Evolutionary conservation across 2,888 invertebrate genomes (phyloP), one percentile per base, ranked within the genome.

Genomic region (Ischnura elegans): DNA sequence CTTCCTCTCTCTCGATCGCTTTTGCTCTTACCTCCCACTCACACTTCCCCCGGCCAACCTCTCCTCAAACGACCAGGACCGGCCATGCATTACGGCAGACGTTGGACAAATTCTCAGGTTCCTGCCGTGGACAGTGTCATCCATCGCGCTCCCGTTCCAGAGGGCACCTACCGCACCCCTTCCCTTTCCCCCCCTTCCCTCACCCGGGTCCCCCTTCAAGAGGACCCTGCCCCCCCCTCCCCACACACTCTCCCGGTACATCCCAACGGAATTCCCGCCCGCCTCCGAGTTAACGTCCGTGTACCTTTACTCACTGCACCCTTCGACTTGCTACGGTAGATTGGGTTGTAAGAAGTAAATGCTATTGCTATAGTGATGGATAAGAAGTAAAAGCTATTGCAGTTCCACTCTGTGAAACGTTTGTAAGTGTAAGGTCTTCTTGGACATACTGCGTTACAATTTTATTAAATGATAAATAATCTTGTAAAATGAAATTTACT

Each of bases 241-340:
- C 96, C 96, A 96, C 96, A 96, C 51, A 4, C 61, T 21, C 61
- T 61, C 61, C 3, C 25, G 0, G 2, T 36, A 10, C 13, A 0
- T 2, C 36, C 76, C 21, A 29, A 3, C 36, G 36, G 4, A 8
- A 13, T 13, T 16, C n/a, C 4, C 2, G 2, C 36, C 76, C 10
- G 25, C 36, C 13, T 36, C 76, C 16, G 76, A 76, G 36, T 76
- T 76, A 66, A 66, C 66, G 66, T 66, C 66, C 76, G 13, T 36
- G 36, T 76, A 96, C 96, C 96, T 96, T 96, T 96, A 96, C 96
- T 96, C 96, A 96, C 96, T 96, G n/a, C n/a, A n/a, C n/a, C n/a
- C n/a, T n/a, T n/a, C n/a, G n/a, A n/a, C n/a, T n/a, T n/a, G n/a
- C n/a, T n/a, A n/a, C n/a, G n/a, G n/a, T n/a, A n/a, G n/a, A n/a